These are phyloP conservation scores for Melanotaenia duboulayi DNA, from an alignment of 2,113 vertebrate species.

Conservation along the genomic window DNA sequence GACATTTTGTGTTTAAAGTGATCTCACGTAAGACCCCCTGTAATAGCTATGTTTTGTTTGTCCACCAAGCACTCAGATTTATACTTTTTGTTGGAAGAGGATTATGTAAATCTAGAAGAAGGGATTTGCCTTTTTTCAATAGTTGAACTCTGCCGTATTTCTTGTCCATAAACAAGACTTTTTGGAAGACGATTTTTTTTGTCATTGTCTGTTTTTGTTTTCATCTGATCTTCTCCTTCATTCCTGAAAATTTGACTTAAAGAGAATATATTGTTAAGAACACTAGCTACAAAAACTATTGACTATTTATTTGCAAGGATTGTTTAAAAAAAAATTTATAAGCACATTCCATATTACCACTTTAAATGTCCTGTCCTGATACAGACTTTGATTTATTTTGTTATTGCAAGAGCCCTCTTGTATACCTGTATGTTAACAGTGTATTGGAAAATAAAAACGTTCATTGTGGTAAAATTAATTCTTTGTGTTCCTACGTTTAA, in stretches of 20 bases:
- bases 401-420: constrained; percentile 74
- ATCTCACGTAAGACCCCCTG: constrained; percentile 38
- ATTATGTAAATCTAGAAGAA: constrained; percentile 67
- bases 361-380: constrained; percentile 73
- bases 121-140: constrained; percentile 69
- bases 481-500: neutral
- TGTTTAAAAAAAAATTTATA: constrained; percentile 57
- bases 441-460: constrained; percentile 82
- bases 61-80: constrained; percentile 58
- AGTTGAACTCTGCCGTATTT: constrained; percentile 30
- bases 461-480: constrained; percentile 69
- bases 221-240: constrained; percentile 63
- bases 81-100: constrained; percentile 49
- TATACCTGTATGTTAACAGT: constrained; percentile 75
- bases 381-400: constrained; percentile 74
- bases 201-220: constrained; percentile 61
- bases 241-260: constrained; percentile 74
- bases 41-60: constrained; percentile 40
- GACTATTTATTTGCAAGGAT: constrained; percentile 80
- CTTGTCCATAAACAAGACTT: constrained; percentile 49
- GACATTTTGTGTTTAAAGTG: constrained; percentile 56
- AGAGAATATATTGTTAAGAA: constrained; percentile 76
- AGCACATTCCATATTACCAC: constrained; percentile 82
- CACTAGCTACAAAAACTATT: constrained; percentile 73
- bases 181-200: constrained; percentile 47